A percentile compares a stretch with the other conserved stretches of the same genome.
phyloP scores from a whole-genome alignment of 2,888 invertebrate species.

The Sipha maydis region DNA sequence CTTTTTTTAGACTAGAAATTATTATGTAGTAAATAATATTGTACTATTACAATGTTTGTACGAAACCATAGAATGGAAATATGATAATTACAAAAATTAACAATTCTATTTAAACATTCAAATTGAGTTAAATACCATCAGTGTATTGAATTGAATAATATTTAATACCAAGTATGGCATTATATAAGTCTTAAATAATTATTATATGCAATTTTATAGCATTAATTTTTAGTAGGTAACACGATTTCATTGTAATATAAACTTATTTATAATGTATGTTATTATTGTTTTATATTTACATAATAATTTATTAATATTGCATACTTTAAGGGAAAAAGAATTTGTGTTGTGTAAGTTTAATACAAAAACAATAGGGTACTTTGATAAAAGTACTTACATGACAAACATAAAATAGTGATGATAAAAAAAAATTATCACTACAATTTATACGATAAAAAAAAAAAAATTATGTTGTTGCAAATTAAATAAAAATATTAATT shows the following conservation, averaged over 20 bases:
- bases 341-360: slow-evolving; percentile 41
- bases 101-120: slow-evolving; percentile 46
- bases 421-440: slow-evolving; percentile 51
- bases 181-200: slow-evolving; percentile 54
- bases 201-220: slow-evolving; percentile 39
- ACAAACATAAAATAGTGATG: slow-evolving; percentile 54
- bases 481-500: slow-evolving; percentile 46
- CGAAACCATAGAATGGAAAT: slow-evolving; percentile 44
- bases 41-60: slow-evolving; percentile 55
- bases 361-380: slow-evolving; percentile 43
- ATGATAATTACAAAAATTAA: slow-evolving; percentile 47
- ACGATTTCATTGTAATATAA: slow-evolving; percentile 54
- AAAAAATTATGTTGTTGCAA: slow-evolving; percentile 41
- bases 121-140: slow-evolving; percentile 42
- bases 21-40: slow-evolving; percentile 54
- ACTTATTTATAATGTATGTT: slow-evolving; percentile 46
- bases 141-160: slow-evolving; percentile 14
- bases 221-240: slow-evolving; percentile 48
- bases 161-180: slow-evolving; percentile 26
- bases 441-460: slow-evolving; percentile 33
- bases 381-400: slow-evolving; percentile 14
- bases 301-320: slow-evolving; percentile 55
- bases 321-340: slow-evolving; percentile 41
- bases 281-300: slow-evolving; percentile 59
- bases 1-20: slow-evolving; percentile 60